phyloP scores from a whole-genome alignment of 2,888 invertebrate genomes.

The Leptinotarsa tumamoca region DNA sequence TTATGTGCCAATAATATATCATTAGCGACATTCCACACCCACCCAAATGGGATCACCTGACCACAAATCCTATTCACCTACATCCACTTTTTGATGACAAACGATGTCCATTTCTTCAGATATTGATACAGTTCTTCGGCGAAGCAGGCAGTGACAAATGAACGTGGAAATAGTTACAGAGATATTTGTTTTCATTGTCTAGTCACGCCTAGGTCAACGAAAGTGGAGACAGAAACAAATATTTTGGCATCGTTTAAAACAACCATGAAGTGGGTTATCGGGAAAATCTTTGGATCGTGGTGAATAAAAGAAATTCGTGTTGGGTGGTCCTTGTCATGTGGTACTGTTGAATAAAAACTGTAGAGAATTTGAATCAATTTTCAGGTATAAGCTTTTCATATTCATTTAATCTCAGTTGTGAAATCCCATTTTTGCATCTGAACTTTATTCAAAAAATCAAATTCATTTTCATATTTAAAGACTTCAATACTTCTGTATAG shows the following conservation, averaged over 20 bases:
- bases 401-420: too few relatives aligned
- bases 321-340: conserved; percentile 13
- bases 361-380: too few relatives aligned
- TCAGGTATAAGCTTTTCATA: too few relatives aligned
- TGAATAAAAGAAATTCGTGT: conserved; percentile 12
- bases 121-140: conserved; percentile 25
- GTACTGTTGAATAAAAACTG: not conserved
- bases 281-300: conserved; percentile 7
- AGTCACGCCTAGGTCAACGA: conserved; percentile 20
- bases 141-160: conserved; percentile 27
- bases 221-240: conserved; percentile 20
- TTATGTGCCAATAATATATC: conserved; percentile 2
- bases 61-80: conserved; percentile 20
- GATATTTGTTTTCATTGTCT: conserved; percentile 24
- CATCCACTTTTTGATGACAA: conserved; percentile 22
- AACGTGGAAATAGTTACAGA: conserved; percentile 14
- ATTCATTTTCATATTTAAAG: too few relatives aligned
- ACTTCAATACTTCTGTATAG: too few relatives aligned
- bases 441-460: too few relatives aligned
- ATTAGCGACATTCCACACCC: conserved; percentile 7
- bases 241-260: conserved; percentile 26
- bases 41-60: conserved; percentile 10
- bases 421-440: too few relatives aligned
- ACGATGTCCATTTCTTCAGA: conserved; percentile 10
- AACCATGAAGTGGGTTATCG: conserved; percentile 21